A percentile compares a stretch with the other conserved stretches of the same genome.
Conservation (phyloP, 2,888 invertebrate genomes). For the Nemurella pictetii region DNA sequence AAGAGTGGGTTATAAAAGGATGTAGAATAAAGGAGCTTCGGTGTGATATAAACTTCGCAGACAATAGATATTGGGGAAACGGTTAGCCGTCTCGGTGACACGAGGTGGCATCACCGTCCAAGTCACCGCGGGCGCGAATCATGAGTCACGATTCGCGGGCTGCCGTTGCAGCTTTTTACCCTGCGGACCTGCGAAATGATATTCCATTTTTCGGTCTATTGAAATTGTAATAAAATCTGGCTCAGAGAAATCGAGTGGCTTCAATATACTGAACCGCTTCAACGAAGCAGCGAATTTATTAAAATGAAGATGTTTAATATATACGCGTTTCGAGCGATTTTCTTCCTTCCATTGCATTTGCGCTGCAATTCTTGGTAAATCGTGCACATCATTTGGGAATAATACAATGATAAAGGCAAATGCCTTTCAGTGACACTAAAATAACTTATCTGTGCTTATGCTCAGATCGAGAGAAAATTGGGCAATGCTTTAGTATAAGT, state of each 20-base stretch:
- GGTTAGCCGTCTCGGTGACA: slow-evolving; percentile 4
- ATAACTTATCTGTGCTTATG: neutral
- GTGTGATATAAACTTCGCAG: slow-evolving; percentile 25
- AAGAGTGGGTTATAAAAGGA: slow-evolving; percentile 3
- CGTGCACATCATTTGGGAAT: neutral
- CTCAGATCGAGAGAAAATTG: neutral
- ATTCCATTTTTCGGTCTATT: slow-evolving; percentile 2
- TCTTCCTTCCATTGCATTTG: neutral
- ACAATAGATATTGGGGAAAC: slow-evolving; percentile 27
- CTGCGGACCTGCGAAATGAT: neutral
- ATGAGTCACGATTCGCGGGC: no score
- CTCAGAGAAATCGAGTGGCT: slow-evolving; percentile 1
- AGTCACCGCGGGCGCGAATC: no score
- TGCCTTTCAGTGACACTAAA: neutral
- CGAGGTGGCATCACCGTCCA: neutral
- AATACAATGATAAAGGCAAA: neutral
- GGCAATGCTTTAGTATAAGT: neutral
- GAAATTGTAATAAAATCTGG: slow-evolving; percentile 30
- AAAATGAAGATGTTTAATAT: neutral
- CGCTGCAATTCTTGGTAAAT: neutral
- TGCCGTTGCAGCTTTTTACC: neutral
- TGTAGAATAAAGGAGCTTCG: slow-evolving; percentile 7
- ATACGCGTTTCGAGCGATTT: neutral
- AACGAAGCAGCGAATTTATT: neutral
- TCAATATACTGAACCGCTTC: slow-evolving; percentile 12